Evolutionary conservation across 2,797 vertebrate genomes (phyloP).

Genomic region (Enteromius viviparus): DNA sequence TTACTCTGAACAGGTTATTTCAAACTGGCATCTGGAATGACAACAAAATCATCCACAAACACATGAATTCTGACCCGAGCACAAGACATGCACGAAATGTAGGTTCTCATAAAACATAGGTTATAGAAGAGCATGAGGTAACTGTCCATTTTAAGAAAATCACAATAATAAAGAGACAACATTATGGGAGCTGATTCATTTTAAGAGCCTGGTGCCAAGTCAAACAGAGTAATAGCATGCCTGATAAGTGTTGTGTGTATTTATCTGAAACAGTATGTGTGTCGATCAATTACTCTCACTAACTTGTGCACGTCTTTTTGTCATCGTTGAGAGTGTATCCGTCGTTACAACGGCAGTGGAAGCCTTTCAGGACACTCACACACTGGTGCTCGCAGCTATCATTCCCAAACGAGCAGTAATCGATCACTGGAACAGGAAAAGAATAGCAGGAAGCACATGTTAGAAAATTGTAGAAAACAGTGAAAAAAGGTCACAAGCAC

Average conservation of each 20-base stretch:
- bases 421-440: slow-evolving; percentile 78
- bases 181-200: not conserved
- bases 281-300: slow-evolving; percentile 51
- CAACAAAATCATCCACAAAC: not conserved
- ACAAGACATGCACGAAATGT: slow-evolving; percentile 1
- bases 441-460: slow-evolving; percentile 15
- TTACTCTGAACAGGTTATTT: not conserved
- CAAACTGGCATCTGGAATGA: not conserved
- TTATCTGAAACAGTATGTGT: not conserved
- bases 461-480: not conserved
- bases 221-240: not conserved
- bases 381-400: slow-evolving; percentile 93
- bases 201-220: slow-evolving; percentile 67
- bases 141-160: not conserved
- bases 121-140: not conserved
- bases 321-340: slow-evolving; percentile 81
- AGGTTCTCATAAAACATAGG: not conserved
- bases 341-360: slow-evolving; percentile 79
- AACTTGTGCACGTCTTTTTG: slow-evolving; percentile 81
- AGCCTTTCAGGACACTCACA: slow-evolving; percentile 83
- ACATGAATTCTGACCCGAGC: not conserved
- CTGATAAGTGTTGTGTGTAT: not conserved
- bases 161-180: not conserved
- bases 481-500: not conserved
- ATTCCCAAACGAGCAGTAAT: slow-evolving; percentile 90